These are phyloP conservation scores for Schmidtea mediterranea DNA, from an alignment of 1,140 invertebrate species.

Conservation along the genomic window DNA sequence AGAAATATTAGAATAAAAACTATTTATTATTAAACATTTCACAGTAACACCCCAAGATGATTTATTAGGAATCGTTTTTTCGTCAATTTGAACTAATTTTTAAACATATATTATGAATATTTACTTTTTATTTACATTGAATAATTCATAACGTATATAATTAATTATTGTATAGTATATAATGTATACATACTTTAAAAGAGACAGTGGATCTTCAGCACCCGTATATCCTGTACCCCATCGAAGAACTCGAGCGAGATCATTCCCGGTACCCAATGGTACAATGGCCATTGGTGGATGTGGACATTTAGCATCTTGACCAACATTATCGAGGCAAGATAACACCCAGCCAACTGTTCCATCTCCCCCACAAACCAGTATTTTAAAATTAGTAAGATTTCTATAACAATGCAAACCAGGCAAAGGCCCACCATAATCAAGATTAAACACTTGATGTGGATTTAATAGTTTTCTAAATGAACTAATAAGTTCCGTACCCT, in stretches of 20 bases:
- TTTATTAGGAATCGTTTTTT: too few species aligned
- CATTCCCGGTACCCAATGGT: conserved; percentile 57
- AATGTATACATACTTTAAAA: conserved; percentile 33
- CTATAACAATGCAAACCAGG: conserved; percentile 94
- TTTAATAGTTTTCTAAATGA: conserved; percentile 67
- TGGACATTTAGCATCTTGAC: conserved; percentile 68
- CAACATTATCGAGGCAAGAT: conserved; percentile 64
- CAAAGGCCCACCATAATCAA: conserved; percentile 78
- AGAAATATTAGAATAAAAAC: too few species aligned
- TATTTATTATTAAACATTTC: too few species aligned
- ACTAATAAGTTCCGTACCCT: conserved; percentile 72
- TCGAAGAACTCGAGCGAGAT: conserved; percentile 29
- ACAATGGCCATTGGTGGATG: conserved; percentile 93
- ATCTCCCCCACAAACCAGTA: conserved; percentile 90
- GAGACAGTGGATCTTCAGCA: conserved; percentile 72
- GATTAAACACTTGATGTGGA: conserved; percentile 54
- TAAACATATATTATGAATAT: too few species aligned
- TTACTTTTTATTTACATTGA: too few species aligned
- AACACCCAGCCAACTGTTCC: conserved; percentile 98
- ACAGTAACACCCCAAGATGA: too few species aligned
- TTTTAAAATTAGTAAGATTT: conserved; percentile 87
- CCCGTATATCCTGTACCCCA: conserved; percentile 66
- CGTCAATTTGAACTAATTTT: too few species aligned
- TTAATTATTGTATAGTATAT: too few species aligned
- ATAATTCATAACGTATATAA: too few species aligned